Percentiles rank a stretch among this genome's conserved stretches.
phyloP scores from a whole-genome alignment of 2,797 vertebrate genomes.

The Urocyon cinereoargenteus region DNA sequence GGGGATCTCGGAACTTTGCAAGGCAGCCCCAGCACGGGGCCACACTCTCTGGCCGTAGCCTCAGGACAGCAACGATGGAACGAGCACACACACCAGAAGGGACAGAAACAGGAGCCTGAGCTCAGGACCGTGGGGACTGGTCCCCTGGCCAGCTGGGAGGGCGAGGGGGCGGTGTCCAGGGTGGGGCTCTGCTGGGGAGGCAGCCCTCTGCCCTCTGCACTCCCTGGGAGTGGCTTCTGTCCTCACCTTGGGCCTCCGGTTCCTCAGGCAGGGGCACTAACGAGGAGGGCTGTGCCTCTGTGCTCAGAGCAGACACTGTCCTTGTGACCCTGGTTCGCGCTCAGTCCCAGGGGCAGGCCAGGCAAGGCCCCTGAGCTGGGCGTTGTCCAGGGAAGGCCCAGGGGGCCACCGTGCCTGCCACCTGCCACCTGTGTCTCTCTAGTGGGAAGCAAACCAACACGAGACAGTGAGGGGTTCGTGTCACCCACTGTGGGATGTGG shows the following conservation, averaged over 20 bases:
- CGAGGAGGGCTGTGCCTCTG: not conserved
- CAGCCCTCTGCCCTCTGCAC: not conserved
- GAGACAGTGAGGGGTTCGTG: rapidly evolving
- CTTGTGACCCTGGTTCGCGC: rapidly evolving
- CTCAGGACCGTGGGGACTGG: rapidly evolving
- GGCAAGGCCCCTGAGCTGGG: too few species aligned
- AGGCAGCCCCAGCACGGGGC: not conserved
- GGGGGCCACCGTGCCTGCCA: rapidly evolving
- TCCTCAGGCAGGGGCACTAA: not conserved
- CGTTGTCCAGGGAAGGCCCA: too few species aligned
- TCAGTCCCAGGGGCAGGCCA: too few species aligned
- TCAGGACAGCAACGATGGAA: not conserved
- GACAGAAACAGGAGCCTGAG: not conserved
- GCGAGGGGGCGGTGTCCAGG: rapidly evolving
- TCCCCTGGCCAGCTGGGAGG: too few species aligned
- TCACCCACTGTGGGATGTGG: rapidly evolving
- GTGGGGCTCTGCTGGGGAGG: not conserved
- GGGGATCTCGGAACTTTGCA: rapidly evolving
- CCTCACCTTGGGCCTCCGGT: not conserved
- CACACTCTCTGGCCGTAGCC: not conserved
- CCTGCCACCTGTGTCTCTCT: not conserved
- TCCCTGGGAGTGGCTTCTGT: not conserved
- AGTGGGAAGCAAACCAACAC: too few species aligned
- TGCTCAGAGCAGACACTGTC: not conserved
- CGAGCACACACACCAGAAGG: rapidly evolving